These are phyloP conservation scores for Proales similis DNA, from an alignment of 1,140 invertebrate species.

Conservation along the genomic window DNA sequence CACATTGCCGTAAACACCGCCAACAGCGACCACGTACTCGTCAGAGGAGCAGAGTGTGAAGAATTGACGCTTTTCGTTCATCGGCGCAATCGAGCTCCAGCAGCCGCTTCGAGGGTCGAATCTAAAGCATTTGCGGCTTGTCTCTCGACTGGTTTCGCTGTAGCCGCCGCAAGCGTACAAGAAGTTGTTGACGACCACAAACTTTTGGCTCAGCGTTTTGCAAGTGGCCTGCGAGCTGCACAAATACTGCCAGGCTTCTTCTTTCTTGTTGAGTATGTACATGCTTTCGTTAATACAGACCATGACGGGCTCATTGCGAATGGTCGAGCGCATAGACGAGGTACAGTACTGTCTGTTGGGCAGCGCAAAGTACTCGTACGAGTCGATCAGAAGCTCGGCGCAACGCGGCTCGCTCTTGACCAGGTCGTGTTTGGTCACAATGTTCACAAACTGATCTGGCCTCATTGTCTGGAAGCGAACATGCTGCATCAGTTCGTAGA, in stretches of 20 bases:
- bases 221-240: constrained; percentile 20
- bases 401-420: background rate
- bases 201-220: constrained; percentile 31
- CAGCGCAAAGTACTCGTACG: constrained; percentile 25
- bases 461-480: constrained; percentile 26
- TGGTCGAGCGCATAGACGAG: background rate
- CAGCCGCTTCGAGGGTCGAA: constrained; percentile 51
- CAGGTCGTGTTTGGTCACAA: constrained; percentile 4
- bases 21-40: constrained; percentile 28
- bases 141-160: constrained; percentile 49
- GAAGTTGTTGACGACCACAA: constrained; percentile 50
- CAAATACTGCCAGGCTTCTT: constrained; percentile 37
- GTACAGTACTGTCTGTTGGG: constrained; percentile 9
- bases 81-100: constrained; percentile 50
- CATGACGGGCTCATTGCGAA: constrained; percentile 20
- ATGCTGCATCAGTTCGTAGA: constrained; percentile 18
- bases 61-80: constrained; percentile 51
- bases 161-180: constrained; percentile 52
- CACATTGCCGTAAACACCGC: constrained; percentile 27
- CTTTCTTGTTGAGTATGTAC: constrained; percentile 25
- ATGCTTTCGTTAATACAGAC: constrained; percentile 36
- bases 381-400: background rate
- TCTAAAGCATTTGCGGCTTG: constrained; percentile 49
- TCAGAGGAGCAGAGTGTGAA: constrained; percentile 44
- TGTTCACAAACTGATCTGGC: constrained; percentile 17